Percentiles rank a stretch among this genome's conserved stretches.
Conservation (phyloP, 2,888 invertebrate species). For the Drosophila siamana region DNA sequence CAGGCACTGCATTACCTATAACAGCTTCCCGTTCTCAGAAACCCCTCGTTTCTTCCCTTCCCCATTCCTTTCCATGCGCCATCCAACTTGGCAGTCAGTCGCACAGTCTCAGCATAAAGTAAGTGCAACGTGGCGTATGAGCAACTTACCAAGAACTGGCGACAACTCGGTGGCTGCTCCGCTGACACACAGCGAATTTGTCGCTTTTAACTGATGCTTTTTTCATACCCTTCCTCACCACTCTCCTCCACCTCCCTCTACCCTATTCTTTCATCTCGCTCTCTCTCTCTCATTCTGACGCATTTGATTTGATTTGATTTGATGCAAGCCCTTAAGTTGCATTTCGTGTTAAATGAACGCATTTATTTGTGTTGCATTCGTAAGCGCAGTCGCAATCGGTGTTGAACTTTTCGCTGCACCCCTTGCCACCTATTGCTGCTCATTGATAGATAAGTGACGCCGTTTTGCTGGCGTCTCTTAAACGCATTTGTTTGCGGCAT, state of each 20-base stretch:
- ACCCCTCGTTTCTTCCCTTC: background rate
- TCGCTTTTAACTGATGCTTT: constrained; percentile 68
- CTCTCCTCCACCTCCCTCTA: constrained; percentile 1
- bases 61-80: background rate
- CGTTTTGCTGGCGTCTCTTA: constrained; percentile 23
- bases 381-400: constrained; percentile 28
- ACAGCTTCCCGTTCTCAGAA: constrained; percentile 6
- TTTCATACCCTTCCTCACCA: constrained; percentile 6
- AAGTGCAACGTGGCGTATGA: constrained; percentile 84
- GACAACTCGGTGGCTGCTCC: constrained; percentile 48
- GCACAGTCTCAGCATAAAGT: constrained; percentile 62
- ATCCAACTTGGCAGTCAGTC: constrained; percentile 3
- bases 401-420: constrained; percentile 16
- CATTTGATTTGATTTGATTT: constrained; percentile 63
- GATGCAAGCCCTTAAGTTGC: constrained; percentile 72
- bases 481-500: constrained; percentile 50
- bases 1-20: constrained; percentile 68
- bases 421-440: background rate
- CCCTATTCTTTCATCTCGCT: background rate
- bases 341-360: constrained; percentile 81
- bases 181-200: constrained; percentile 74
- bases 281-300: background rate
- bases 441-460: constrained; percentile 75
- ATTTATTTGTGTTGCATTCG: constrained; percentile 62
- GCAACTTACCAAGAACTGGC: constrained; percentile 66